Base-by-base conservation (phyloP, 2,888 invertebrate species). In the Diarsia mendica region DNA sequence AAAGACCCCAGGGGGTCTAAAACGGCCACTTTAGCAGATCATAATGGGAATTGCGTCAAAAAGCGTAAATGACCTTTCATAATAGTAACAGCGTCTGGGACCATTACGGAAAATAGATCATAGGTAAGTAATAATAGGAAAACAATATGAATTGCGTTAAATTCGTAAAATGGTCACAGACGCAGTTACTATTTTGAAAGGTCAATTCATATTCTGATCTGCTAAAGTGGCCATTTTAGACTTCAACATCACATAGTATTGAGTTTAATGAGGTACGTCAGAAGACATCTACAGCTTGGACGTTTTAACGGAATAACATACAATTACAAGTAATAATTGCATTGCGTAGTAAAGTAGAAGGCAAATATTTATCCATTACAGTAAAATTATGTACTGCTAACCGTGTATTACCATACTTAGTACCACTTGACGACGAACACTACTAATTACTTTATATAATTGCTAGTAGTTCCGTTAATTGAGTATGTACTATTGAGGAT, bases 281-380 rank as follows among this genome's bases (percentile, higher is more conserved):
- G 55, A 72, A 79, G 20, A 51, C 23, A 39, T 75, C 20, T 28
- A 53, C 23, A 46, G 39, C 18, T 58, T 65, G n/a, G n/a, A 51
- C 5, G 18, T 33, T 46, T 55, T 8, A 53, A 28, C 44, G 3
- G 28, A 46, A 28, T 58, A 51, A 58, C 2, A 28, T 23, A 63
- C 3, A 75, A 72, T 72, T 72, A 70, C 46, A 58, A 67, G 44
- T 73, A 72, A 72, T 67, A 72, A 72, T 67, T 58, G 39, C 44
- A 39, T 83, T 67, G 71, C 84, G 67, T 80, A 68, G 23, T 67
- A 6, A 11, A 53, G 44, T 73, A 33, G 55, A 18, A 60, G n/a
- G 65, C 15, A 71, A 83, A 83, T 85, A 78, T 77, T 79, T 75
- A 49, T 73, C 33, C 46, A 67, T 51, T 67, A 73, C 49, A 55